Evolutionary conservation across 2,797 vertebrate genomes (phyloP), one percentile per base, ranked within the genome.

Genomic region (Cheirogaleus major): DNA sequence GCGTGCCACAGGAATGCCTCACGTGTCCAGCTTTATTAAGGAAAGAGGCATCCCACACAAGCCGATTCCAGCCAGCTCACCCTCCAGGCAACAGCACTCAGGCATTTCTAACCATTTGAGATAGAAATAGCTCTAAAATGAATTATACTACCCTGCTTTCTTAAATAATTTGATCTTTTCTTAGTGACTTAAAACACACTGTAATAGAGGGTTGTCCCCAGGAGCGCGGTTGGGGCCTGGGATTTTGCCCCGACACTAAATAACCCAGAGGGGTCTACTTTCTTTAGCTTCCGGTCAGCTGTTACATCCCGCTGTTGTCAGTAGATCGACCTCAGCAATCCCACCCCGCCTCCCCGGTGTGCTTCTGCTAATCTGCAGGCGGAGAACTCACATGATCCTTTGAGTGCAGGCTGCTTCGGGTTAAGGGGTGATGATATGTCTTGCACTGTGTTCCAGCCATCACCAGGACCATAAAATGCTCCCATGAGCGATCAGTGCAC

Each of bases 401-500:
- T 15, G 67, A 69, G 22, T 15, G 18, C 32, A 50, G 27, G 45
- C 7, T 8, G 2, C 65, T 32, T 12, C 12, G 63, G 50, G 1
- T 18, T 8, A 32, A 14, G 52, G 50, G 38, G 30, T 38, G 5
- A 32, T 80, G 1, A 75, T 0, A 0, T 5, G 50, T 43, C 86
- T 61, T 30, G 20, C n/a, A 13, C 72, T 89, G 89, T 90, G 27
- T 95, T 97, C 15, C 97, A 99, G 99, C 98, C 38, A 98, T 99
- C 91, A 79, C 97, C 93, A 99, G 99, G 98, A 99, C 99, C 1
- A 98, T 99, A 94, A 99, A 99, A 95, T 99, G 99, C 67, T 99
- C 99, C 90, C 99, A 99, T 0, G 99, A 99, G 98, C 99, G 99
- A 14, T 99, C 99, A 0, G 99, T 99, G 55, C 99, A 99, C 94